Conservation (phyloP, 2,888 invertebrate genomes). For the Calliphora vomitoria region DNA sequence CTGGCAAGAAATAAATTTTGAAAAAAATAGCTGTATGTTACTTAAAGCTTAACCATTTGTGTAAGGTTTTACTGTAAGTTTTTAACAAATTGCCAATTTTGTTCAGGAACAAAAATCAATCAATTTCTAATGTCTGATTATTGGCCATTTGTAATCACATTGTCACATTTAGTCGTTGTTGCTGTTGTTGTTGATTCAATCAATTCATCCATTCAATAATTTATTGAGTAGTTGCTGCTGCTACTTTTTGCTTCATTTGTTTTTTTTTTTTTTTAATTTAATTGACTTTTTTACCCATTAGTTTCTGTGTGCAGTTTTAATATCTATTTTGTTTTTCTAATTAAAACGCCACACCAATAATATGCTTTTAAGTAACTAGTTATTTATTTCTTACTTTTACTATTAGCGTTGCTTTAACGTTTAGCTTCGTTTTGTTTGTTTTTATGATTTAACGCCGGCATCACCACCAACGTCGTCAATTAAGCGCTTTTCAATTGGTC, state of each 20-base stretch:
- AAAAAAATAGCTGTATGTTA: background rate
- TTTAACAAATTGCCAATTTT: conserved; percentile 11
- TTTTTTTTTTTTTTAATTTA: conserved; percentile 57
- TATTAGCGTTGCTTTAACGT: background rate
- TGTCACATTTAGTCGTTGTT: conserved; percentile 42
- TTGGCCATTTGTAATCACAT: conserved; percentile 61
- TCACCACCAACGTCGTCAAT: conserved; percentile 51
- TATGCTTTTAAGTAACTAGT: conserved; percentile 49
- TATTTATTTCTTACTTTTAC: conserved; percentile 34
- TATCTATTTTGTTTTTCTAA: conserved; percentile 30
- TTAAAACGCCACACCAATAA: conserved; percentile 60
- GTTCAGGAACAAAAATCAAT: conserved; percentile 31
- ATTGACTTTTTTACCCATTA: conserved; percentile 29
- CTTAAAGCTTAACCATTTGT: background rate
- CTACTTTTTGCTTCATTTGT: conserved; percentile 24
- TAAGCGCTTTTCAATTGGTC: conserved; percentile 40
- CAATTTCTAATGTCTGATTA: conserved; percentile 50
- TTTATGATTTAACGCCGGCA: conserved; percentile 16
- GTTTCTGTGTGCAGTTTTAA: conserved; percentile 9
- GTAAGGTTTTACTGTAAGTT: background rate
- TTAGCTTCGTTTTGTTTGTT: background rate
- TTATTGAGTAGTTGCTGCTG: conserved; percentile 4
- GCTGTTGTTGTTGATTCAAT: conserved; percentile 18
- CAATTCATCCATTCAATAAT: conserved; percentile 6
- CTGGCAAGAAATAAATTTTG: background rate